Base-by-base conservation (phyloP, 37 sponge, comb jelly and placozoan species). In the Hormiphora californensis region DNA sequence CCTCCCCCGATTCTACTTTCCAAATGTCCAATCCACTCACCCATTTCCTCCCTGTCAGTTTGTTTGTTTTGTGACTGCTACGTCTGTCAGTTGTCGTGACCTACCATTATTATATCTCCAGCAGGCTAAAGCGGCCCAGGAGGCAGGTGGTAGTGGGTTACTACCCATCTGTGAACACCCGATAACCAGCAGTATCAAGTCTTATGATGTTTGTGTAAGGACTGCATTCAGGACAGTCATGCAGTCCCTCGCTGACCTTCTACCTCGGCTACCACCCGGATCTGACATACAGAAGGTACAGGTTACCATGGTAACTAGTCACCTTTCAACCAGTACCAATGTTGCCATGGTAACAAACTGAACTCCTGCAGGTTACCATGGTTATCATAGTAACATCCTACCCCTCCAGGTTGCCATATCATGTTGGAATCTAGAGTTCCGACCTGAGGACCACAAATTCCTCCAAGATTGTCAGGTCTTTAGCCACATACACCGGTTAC, bases 381-480 rank as follows among this genome's bases (percentile, higher is more conserved):
- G 53, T 9, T 17, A 15, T 49, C 15, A 49, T 49, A 17, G 53
- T 9, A 23, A 59, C 63, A 59, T 23, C 63, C 27, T 59, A 23
- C 91, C 88, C 7, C 94, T 93, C 88, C 93, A 93, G 86, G 91
- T 91, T 62, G 94, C 94, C 15, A 91, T 97, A 87, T 90, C 89
- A 63, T 91, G 91, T 59, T 94, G 93, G 92, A 93, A 90, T 87
- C 87, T 97, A 61, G 89, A 90, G 35, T 97, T 94, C 90, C 93
- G 93, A 57, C 87, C 90, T 1, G 90, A 91, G 54, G 98, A 97
- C 86, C 98, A 97, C 88, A 89, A 91, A 31, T 97, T 97, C 88
- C 91, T 97, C 12, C 92, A 94, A 0, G 92, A 91, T 54, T 90
- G 94, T 86, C 90, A 91, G 55, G 92, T 97, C 38, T 97, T 97